Base-by-base conservation (phyloP, 1,140 invertebrate species). In the Amyelois transitella region DNA sequence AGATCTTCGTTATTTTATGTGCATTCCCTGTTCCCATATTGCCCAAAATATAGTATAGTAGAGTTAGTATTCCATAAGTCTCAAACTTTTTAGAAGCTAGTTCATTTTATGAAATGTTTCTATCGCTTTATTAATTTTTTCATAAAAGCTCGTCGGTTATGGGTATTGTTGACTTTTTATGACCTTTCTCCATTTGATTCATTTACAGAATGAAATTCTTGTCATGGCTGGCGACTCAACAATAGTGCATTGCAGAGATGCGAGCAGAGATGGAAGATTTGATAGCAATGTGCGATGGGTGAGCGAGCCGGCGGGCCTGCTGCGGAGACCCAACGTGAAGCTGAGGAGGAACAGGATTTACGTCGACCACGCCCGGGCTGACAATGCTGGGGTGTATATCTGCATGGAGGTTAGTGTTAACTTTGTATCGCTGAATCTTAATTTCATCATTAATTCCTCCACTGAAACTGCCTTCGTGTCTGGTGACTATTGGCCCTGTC, bases 181-280 rank as follows among this genome's bases (percentile, higher is more conserved):
- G 24, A 28, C 25, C 25, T 5, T 10, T 28, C 10, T 6, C 25
- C 25, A 28, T 28, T 28, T 10, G 10, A 6, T 28, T 28, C 10
- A 28, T 28, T 70, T 66, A 17, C 54, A 80, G 77, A 64, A 75
- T 54, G 69, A 81, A 64, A 25, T 69, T 6, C 65, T 66, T 24
- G 58, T 55, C 0, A 67, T 70, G 55, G 6, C 53, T 0, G 73
- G 73, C 2, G 71, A 77, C 14, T 38, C 64, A 0, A 49, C 77
- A 1, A 58, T 58, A 2, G 24, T 76, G 1, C 43, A 66, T 8
- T 75, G 72, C 43, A 28, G 43, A 0, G 6, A 44, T n/a, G 48
- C 54, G 0, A 22, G 43, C 25, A 28, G 12, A 14, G 12, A 38
- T 6, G 32, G 25, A 12, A 10, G 32, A 5, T 1, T 14, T 4